These are phyloP conservation scores for Oxystoma pomonae DNA, from an alignment of 2,888 invertebrate species.

Conservation along the genomic window DNA sequence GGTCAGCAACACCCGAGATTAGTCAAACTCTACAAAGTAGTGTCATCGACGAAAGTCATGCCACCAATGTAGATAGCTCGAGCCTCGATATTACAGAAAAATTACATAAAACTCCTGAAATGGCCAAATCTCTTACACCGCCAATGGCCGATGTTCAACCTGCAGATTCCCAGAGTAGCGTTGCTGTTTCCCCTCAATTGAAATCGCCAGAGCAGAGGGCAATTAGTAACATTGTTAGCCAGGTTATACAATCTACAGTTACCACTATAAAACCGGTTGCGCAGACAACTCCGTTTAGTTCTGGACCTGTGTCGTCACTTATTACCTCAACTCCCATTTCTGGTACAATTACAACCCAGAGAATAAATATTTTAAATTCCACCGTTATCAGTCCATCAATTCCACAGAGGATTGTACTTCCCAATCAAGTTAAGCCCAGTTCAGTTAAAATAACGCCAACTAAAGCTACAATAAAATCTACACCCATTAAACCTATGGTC, in stretches of 20 bases:
- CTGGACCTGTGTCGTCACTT: constrained; percentile 38
- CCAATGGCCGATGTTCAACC: constrained; percentile 44
- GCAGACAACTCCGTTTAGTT: constrained; percentile 41
- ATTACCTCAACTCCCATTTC: constrained; percentile 43
- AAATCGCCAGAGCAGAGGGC: constrained; percentile 36
- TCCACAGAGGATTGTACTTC: constrained; percentile 51
- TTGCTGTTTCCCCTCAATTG: constrained; percentile 38
- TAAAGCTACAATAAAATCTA: constrained; percentile 57
- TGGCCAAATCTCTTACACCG: constrained; percentile 40
- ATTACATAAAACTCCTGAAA: constrained; percentile 31
- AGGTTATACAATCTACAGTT: constrained; percentile 33
- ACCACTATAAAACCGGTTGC: constrained; percentile 39
- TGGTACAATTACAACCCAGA: constrained; percentile 36
- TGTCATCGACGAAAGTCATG: constrained; percentile 24
- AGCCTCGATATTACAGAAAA: constrained; percentile 33
- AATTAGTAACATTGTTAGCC: constrained; percentile 26
- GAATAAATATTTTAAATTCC: constrained; percentile 44
- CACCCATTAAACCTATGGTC: constrained; percentile 56
- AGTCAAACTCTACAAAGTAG: constrained; percentile 27
- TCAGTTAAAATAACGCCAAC: constrained; percentile 48
- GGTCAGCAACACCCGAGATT: constrained; percentile 59
- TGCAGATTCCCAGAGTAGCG: constrained; percentile 45
- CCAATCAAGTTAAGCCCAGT: constrained; percentile 50
- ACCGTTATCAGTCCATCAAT: constrained; percentile 40
- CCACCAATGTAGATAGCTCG: constrained; percentile 27